Percentiles rank a stretch among this genome's conserved stretches.
Evolutionary conservation across 2,888 invertebrate species (phyloP).

Genomic region (Lagria hirta): DNA sequence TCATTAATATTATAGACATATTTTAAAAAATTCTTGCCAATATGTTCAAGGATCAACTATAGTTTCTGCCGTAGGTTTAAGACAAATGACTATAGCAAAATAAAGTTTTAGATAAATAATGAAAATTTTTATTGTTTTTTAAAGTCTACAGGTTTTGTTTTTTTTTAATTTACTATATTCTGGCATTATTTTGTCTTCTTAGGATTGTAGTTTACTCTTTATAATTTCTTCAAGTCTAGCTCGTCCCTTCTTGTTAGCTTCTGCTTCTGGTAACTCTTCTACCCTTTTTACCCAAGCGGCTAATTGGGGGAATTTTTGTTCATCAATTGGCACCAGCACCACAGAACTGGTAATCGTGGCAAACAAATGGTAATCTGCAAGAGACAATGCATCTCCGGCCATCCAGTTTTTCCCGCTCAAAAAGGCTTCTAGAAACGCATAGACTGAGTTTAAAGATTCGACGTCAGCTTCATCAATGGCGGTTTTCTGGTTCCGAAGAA

Average conservation of each 20-base stretch:
- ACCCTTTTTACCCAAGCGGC: constrained; percentile 13
- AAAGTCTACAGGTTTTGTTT: no score
- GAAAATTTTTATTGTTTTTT: no score
- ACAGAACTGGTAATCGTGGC: constrained; percentile 30
- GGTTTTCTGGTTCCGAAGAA: neutral
- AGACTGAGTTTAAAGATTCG: neutral
- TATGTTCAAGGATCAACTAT: no score
- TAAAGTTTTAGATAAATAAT: no score
- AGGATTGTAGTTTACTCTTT: neutral
- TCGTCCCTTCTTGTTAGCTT: constrained; percentile 7
- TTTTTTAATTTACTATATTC: no score
- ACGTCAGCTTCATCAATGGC: neutral
- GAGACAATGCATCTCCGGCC: neutral
- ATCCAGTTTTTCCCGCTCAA: constrained; percentile 4
- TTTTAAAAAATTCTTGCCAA: no score
- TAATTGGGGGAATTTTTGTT: constrained; percentile 36
- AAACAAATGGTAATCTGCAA: constrained; percentile 10
- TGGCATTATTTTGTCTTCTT: no score
- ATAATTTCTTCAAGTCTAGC: neutral
- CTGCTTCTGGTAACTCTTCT: constrained; percentile 7
- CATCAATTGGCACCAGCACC: constrained; percentile 29
- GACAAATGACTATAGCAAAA: no score
- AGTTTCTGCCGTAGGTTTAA: no score
- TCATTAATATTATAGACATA: no score
- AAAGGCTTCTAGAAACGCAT: constrained; percentile 9